These are phyloP conservation scores for Chlorodrepanis virens DNA, from an alignment of 2,113 vertebrate species.

Conservation along the genomic window DNA sequence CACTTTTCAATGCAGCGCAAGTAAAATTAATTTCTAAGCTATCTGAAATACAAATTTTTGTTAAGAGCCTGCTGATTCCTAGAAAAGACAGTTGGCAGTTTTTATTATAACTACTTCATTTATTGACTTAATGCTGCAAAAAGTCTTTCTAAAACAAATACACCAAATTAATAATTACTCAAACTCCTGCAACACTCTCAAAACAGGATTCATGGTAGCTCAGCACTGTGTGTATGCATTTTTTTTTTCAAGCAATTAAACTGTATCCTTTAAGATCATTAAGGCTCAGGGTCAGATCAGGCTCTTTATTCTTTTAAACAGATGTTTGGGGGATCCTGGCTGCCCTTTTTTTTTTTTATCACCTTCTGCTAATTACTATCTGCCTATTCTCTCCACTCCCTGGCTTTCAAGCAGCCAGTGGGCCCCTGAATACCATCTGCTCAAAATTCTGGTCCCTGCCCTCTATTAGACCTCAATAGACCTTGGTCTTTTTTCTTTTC, in stretches of 20 bases:
- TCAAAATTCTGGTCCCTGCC: conserved; percentile 79
- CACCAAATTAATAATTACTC: conserved; percentile 32
- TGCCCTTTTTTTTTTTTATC: conserved; percentile 44
- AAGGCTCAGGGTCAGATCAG: conserved; percentile 43
- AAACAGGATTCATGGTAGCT: background rate
- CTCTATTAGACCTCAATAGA: conserved; percentile 61
- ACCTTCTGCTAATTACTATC: conserved; percentile 72
- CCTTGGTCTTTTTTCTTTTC: conserved; percentile 61
- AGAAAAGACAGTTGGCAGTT: conserved; percentile 37
- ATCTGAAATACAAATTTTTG: conserved; percentile 42
- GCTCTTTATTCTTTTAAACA: conserved; percentile 65
- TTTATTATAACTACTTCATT: conserved; percentile 17
- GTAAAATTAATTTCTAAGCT: conserved; percentile 9
- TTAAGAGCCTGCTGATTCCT: background rate
- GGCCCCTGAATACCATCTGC: conserved; percentile 81
- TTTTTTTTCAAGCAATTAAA: conserved; percentile 53
- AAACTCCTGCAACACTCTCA: background rate
- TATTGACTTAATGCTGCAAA: background rate
- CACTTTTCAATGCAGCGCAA: conserved; percentile 28
- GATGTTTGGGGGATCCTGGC: conserved; percentile 65
- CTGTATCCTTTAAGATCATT: conserved; percentile 62
- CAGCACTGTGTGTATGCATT: background rate
- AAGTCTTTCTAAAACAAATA: conserved; percentile 47
- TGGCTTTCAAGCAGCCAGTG: conserved; percentile 44
- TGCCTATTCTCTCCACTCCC: conserved; percentile 59